Conservation (phyloP, 2,888 invertebrate species). For the Anarsia innoxiella region DNA sequence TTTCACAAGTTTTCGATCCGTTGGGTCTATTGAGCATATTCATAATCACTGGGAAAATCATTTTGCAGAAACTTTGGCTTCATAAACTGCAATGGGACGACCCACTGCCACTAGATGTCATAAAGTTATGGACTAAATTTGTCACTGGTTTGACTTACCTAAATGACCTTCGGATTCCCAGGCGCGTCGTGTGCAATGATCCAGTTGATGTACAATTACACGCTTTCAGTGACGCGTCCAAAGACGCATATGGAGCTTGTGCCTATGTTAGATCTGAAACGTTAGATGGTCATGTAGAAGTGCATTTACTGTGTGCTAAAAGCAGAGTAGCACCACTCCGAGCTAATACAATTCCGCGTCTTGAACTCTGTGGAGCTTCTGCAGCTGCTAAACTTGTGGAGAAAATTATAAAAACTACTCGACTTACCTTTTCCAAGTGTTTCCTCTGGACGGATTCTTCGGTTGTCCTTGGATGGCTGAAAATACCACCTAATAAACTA, state of each 20-base stretch:
- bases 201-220: constrained; percentile 19
- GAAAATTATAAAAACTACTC: constrained; percentile 11
- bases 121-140: constrained; percentile 5
- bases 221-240: constrained; percentile 24
- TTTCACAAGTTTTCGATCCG: constrained; percentile 11
- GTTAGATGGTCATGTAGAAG: constrained; percentile 9
- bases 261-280: constrained; percentile 17
- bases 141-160: constrained; percentile 9
- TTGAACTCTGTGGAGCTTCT: constrained; percentile 26
- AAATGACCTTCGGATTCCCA: constrained; percentile 20
- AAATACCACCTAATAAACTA: constrained; percentile 12
- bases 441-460: constrained; percentile 25
- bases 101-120: constrained; percentile 17
- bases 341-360: constrained; percentile 17
- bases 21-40: constrained; percentile 11
- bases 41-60: constrained; percentile 7
- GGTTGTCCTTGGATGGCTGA: constrained; percentile 24
- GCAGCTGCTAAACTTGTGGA: constrained; percentile 19
- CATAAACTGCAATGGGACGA: constrained; percentile 23
- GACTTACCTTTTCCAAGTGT: not conserved
- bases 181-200: constrained; percentile 15
- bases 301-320: constrained; percentile 19
- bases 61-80: constrained; percentile 21
- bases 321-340: not conserved
- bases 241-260: constrained; percentile 22